phyloP scores from a whole-genome alignment of 2,888 invertebrate genomes.

The Eutolmus rufibarbis region DNA sequence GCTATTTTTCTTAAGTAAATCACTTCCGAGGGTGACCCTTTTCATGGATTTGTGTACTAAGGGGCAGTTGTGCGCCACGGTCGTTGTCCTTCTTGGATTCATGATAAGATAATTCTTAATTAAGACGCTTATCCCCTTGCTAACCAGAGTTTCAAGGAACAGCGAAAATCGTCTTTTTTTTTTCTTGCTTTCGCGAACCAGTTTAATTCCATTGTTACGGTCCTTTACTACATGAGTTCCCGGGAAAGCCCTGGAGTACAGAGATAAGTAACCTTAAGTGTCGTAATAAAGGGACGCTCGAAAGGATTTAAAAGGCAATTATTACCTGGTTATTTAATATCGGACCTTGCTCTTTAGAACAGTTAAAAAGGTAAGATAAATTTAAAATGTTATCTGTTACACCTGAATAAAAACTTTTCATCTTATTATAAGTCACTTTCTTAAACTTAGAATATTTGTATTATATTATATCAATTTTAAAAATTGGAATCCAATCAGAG shows the following conservation, averaged over 20 bases:
- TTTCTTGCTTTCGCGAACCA: background rate
- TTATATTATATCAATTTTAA: too few species aligned
- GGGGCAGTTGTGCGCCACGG: constrained; percentile 13
- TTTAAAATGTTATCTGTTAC: background rate
- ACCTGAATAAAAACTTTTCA: background rate
- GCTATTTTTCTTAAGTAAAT: constrained; percentile 48
- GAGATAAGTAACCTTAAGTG: background rate
- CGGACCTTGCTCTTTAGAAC: background rate
- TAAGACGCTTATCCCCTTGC: constrained; percentile 45
- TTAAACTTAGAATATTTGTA: too few species aligned
- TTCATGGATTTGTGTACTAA: constrained; percentile 44
- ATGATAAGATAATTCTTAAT: constrained; percentile 47
- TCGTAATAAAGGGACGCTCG: background rate
- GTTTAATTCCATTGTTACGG: background rate
- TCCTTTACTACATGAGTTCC: background rate
- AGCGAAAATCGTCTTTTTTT: background rate
- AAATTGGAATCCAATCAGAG: too few species aligned
- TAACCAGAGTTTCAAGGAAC: background rate
- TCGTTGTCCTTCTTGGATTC: constrained; percentile 2
- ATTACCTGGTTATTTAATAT: background rate
- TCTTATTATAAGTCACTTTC: background rate
- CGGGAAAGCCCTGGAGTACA: background rate
- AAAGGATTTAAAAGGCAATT: background rate
- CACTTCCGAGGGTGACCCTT: constrained; percentile 47
- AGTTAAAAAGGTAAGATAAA: background rate